A percentile compares a stretch with the other conserved stretches of the same genome.
phyloP scores from a whole-genome alignment of 2,888 invertebrate genomes.

The Uropetala carovei region DNA sequence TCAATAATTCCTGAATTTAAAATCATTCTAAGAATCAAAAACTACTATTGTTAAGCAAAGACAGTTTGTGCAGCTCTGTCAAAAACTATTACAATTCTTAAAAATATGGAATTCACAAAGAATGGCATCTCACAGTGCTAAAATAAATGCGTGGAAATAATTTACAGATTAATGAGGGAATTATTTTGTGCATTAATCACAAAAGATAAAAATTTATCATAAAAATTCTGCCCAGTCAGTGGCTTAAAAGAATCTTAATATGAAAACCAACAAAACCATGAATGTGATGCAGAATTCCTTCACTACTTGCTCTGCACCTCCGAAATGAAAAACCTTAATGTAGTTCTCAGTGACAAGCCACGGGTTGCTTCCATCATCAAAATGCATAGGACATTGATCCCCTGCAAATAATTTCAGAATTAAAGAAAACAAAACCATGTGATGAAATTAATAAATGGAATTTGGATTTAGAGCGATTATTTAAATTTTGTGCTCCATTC shows the following conservation, averaged over 20 bases:
- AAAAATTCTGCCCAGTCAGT: background rate
- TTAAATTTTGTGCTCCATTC: background rate
- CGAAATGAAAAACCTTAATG: slow-evolving; percentile 84
- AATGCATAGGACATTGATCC: slow-evolving; percentile 98
- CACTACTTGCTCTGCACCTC: slow-evolving; percentile 71
- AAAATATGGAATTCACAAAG: too few species aligned
- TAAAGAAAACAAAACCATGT: slow-evolving; percentile 58
- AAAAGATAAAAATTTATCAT: background rate
- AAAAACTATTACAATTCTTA: too few species aligned
- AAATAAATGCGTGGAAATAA: too few species aligned
- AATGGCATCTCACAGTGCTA: too few species aligned
- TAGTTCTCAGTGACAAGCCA: slow-evolving; percentile 86
- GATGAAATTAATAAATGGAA: slow-evolving; percentile 47
- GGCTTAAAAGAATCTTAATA: background rate
- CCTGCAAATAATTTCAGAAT: slow-evolving; percentile 75
- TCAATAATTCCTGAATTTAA: too few species aligned
- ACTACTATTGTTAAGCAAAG: too few species aligned
- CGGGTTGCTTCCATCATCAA: slow-evolving; percentile 94
- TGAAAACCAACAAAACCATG: background rate
- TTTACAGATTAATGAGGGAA: too few species aligned
- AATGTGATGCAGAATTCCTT: background rate
- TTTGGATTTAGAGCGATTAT: slow-evolving; percentile 26
- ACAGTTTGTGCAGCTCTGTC: too few species aligned
- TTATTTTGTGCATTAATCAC: too few species aligned
- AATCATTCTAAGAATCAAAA: too few species aligned